Evolutionary conservation across 1,140 invertebrate genomes (phyloP).

Genomic region (Cyphomyrmex costatus): DNA sequence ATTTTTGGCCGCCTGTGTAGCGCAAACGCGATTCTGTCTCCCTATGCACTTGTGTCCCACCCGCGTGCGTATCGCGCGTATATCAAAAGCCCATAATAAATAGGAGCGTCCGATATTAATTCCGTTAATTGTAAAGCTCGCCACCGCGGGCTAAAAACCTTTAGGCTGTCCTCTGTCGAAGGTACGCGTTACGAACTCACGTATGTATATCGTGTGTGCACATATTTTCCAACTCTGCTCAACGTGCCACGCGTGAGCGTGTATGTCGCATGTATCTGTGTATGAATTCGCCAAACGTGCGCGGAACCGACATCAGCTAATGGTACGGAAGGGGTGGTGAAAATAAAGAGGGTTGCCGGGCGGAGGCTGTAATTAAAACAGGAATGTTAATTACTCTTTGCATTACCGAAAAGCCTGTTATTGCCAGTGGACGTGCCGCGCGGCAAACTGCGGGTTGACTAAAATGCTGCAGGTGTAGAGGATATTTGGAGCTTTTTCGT

Average conservation of each 20-base stretch:
- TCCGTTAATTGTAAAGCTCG: conserved; percentile 83
- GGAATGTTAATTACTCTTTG: conserved; percentile 87
- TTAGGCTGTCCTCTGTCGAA: conserved; percentile 52
- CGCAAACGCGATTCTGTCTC: conserved; percentile 48
- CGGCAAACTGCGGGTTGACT: conserved; percentile 37
- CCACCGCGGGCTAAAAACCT: conserved; percentile 54
- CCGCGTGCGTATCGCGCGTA: conserved; percentile 68
- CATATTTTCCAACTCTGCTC: conserved; percentile 47
- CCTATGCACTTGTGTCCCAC: background rate
- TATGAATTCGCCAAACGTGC: conserved; percentile 42
- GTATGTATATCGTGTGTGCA: conserved; percentile 41
- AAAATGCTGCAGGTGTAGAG: conserved; percentile 49
- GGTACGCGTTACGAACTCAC: conserved; percentile 24
- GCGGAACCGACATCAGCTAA: conserved; percentile 73
- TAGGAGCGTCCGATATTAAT: conserved; percentile 82
- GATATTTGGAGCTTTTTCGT: conserved; percentile 32
- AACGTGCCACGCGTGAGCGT: background rate
- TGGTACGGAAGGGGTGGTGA: conserved; percentile 78
- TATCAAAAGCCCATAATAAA: conserved; percentile 83
- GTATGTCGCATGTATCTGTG: conserved; percentile 32
- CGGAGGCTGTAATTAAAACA: conserved; percentile 85
- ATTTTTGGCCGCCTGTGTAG: conserved; percentile 53
- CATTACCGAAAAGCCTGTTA: conserved; percentile 85
- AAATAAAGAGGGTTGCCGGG: conserved; percentile 81
- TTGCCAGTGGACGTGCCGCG: conserved; percentile 73